phyloP scores from a whole-genome alignment of 1,140 invertebrate genomes.

The Drosophila sucinea region DNA sequence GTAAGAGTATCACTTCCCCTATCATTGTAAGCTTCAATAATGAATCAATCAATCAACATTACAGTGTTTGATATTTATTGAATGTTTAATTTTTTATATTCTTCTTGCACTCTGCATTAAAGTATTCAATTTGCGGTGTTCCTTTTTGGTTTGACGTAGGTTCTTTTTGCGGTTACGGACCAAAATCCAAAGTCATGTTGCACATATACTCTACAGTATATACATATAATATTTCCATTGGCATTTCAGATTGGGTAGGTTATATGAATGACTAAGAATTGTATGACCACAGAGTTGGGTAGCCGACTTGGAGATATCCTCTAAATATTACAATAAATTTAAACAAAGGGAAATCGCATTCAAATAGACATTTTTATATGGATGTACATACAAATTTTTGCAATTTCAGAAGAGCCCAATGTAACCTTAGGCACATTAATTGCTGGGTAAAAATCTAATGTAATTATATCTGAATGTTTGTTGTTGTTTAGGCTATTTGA shows the following conservation, averaged over 20 bases:
- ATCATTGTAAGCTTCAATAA: neutral
- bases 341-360: no score
- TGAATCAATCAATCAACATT: neutral
- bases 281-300: neutral
- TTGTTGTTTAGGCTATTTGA: neutral
- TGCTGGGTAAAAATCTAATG: neutral
- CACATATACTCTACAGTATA: neutral
- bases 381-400: no score
- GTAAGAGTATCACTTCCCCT: no score
- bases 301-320: neutral
- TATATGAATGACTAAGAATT: neutral
- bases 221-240: neutral
- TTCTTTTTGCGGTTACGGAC: slow-evolving; percentile 7
- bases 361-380: no score
- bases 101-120: neutral
- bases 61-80: neutral
- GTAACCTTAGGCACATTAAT: neutral
- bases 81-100: neutral
- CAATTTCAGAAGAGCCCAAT: neutral
- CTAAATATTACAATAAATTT: no score
- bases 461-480: neutral
- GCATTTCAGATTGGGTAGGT: neutral
- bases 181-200: neutral
- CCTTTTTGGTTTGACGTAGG: neutral
- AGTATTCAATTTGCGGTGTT: slow-evolving; percentile 1